These are phyloP conservation scores for Anas platyrhynchos DNA, from an alignment of 2,113 vertebrate species.

Conservation along the genomic window DNA sequence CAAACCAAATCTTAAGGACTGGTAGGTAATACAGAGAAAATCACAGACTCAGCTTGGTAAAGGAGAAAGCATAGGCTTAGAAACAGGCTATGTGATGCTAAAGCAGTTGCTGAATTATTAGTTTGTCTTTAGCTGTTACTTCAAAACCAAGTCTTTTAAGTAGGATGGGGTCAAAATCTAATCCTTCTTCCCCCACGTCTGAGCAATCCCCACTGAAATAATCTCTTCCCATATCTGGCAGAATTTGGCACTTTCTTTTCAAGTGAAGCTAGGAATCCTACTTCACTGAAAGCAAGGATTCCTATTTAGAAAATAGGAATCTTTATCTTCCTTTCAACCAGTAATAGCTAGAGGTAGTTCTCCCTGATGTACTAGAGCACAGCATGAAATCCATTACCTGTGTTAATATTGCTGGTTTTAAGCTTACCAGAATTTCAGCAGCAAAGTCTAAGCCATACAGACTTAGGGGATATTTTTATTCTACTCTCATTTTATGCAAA, in stretches of 20 bases:
- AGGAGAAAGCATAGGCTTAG: not conserved
- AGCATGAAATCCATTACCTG: slow-evolving; percentile 37
- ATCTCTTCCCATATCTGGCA: not conserved
- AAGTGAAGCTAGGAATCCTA: slow-evolving; percentile 10
- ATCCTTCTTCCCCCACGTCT: not conserved
- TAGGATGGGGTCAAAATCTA: not conserved
- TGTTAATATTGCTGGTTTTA: slow-evolving; percentile 49
- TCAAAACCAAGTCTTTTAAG: not conserved
- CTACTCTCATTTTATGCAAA: slow-evolving; percentile 19
- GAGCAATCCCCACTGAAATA: not conserved
- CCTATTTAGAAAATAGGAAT: not conserved
- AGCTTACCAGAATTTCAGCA: slow-evolving; percentile 33
- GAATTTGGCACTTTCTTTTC: slow-evolving; percentile 1
- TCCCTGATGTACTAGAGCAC: slow-evolving; percentile 30
- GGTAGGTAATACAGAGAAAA: not conserved
- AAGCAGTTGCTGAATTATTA: not conserved
- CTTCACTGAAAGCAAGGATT: not conserved
- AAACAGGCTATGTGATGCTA: not conserved
- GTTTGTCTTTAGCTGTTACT: not conserved
- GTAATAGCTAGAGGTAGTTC: slow-evolving; percentile 25
- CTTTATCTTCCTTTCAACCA: slow-evolving; percentile 30
- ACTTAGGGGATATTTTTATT: slow-evolving; percentile 43
- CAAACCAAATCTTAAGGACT: not conserved
- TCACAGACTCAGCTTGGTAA: not conserved
- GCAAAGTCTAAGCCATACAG: slow-evolving; percentile 40